Evolutionary conservation across 2,113 vertebrate species (phyloP).

Genomic region (Phalacrocorax brasilianus): DNA sequence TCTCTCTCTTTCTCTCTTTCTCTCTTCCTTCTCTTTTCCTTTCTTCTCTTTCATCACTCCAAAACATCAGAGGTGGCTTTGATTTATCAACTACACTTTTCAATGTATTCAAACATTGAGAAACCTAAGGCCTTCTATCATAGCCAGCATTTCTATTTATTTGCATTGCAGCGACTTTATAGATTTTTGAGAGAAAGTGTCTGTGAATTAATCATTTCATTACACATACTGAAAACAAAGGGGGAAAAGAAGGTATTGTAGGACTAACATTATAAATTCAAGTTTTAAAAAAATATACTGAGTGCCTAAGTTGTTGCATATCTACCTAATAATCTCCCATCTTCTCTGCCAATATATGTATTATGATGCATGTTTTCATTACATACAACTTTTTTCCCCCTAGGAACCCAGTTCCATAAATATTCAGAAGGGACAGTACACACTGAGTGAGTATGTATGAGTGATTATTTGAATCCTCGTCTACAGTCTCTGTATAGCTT

Average conservation of each 20-base stretch:
- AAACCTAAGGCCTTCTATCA: not conserved
- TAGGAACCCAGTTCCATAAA: not conserved
- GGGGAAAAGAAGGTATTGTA: not conserved
- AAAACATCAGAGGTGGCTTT: not conserved
- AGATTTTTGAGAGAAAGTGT: not conserved
- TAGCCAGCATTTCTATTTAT: not conserved
- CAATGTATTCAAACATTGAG: not conserved
- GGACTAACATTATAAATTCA: not conserved
- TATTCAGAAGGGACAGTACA: not conserved
- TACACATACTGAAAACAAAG: not conserved
- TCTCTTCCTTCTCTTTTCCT: too few relatives aligned
- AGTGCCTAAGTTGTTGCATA: not conserved
- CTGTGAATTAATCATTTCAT: not conserved
- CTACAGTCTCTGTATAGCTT: not conserved
- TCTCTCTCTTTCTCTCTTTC: too few relatives aligned
- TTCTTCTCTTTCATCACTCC: not conserved
- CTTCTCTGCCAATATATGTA: not conserved
- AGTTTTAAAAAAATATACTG: not conserved
- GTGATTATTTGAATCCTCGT: not conserved
- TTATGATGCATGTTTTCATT: not conserved
- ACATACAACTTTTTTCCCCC: rapidly evolving
- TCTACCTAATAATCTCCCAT: not conserved
- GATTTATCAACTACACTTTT: not conserved
- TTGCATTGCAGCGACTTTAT: not conserved
- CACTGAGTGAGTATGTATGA: not conserved